Evolutionary conservation across 2,113 vertebrate species (phyloP).

Genomic region (Ailuropoda melanoleuca): DNA sequence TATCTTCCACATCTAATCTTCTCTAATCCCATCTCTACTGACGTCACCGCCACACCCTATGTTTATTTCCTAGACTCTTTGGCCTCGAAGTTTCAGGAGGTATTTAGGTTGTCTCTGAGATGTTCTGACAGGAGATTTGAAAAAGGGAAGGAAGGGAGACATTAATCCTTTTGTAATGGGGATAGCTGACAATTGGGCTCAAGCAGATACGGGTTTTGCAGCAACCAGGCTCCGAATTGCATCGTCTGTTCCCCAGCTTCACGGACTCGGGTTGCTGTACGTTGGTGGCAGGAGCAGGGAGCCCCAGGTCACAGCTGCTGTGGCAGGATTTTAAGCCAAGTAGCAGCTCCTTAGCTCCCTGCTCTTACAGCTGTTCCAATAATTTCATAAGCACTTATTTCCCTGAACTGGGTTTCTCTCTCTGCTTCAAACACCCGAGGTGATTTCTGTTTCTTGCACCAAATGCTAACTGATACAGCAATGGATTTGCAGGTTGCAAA

Average conservation of each 20-base stretch:
- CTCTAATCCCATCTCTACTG: neutral
- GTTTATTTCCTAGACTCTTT: neutral
- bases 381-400: neutral
- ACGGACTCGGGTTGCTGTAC: neutral
- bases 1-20: neutral
- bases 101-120: neutral
- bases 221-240: neutral
- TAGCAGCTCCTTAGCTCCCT: neutral
- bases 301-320: neutral
- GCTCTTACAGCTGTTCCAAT: neutral
- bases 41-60: neutral
- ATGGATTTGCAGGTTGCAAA: neutral
- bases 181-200: neutral
- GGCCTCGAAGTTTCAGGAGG: neutral
- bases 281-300: neutral
- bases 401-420: neutral
- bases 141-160: neutral
- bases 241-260: neutral
- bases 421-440: neutral
- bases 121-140: neutral
- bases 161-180: neutral
- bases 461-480: neutral
- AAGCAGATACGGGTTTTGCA: neutral
- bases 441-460: neutral
- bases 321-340: neutral